Conservation (phyloP, 2,888 invertebrate genomes). For the Omphaloscelis lunosa region DNA sequence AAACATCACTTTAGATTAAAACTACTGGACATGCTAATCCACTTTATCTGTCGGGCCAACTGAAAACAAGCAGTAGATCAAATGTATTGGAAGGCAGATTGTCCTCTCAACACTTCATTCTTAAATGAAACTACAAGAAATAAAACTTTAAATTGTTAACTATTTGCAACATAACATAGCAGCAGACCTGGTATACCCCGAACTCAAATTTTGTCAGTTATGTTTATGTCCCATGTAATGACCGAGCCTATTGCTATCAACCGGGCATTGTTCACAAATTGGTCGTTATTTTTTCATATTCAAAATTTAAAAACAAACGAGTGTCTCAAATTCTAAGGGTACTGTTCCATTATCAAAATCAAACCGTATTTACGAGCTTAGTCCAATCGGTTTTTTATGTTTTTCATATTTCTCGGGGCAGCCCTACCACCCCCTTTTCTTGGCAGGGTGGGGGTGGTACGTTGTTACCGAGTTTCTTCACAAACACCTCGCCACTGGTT, state of each 20-base stretch:
- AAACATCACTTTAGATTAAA: constrained; percentile 31
- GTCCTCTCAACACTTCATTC: neutral
- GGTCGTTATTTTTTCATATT: neutral
- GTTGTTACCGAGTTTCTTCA: constrained; percentile 75
- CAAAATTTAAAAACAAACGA: neutral
- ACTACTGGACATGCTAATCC: constrained; percentile 7
- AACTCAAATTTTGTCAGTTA: neutral
- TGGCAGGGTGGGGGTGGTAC: constrained; percentile 57
- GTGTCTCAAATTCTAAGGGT: neutral
- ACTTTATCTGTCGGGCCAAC: neutral
- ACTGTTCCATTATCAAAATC: neutral
- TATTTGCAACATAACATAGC: neutral
- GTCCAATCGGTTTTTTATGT: constrained; percentile 3
- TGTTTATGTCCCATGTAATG: neutral
- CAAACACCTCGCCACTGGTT: constrained; percentile 74
- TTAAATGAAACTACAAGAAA: neutral
- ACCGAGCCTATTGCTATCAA: neutral
- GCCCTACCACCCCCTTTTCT: constrained; percentile 67
- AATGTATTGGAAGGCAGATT: constrained; percentile 12
- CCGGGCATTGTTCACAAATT: neutral
- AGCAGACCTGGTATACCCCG: neutral
- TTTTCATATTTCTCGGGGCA: constrained; percentile 38
- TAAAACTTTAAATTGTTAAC: neutral
- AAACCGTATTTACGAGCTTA: neutral
- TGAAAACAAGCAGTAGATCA: neutral